A percentile compares a stretch with the other conserved stretches of the same genome.
phyloP scores from a whole-genome alignment of 2,113 vertebrate genomes.

The Hippocampus comes region DNA sequence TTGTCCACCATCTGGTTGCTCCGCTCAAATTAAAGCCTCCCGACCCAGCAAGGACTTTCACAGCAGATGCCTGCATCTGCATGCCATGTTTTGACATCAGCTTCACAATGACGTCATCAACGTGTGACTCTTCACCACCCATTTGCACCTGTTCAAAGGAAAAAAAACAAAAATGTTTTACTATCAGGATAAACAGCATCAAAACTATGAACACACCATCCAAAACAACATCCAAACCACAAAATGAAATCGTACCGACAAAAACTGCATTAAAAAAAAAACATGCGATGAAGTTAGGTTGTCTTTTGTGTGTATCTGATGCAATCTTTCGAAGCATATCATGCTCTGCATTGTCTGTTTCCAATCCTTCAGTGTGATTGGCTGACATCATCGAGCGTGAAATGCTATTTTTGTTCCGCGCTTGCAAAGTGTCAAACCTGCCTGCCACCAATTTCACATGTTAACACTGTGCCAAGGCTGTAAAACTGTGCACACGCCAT shows the following conservation, averaged over 20 bases:
- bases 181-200: no score
- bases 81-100: not conserved
- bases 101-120: not conserved
- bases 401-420: slow-evolving; percentile 63
- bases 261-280: no score
- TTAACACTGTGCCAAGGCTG: not conserved
- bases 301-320: not conserved
- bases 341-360: not conserved
- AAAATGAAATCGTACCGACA: no score
- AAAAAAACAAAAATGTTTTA: no score
- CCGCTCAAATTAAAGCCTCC: slow-evolving; percentile 67
- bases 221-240: no score
- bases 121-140: not conserved
- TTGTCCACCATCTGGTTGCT: slow-evolving; percentile 73
- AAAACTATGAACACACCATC: no score
- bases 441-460: slow-evolving; percentile 20
- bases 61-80: slow-evolving; percentile 61
- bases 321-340: not conserved
- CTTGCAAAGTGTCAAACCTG: slow-evolving; percentile 24
- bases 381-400: slow-evolving; percentile 35
- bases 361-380: slow-evolving; percentile 14
- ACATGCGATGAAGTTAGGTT: not conserved
- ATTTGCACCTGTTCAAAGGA: no score
- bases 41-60: slow-evolving; percentile 52
- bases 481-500: not conserved